Base-by-base conservation (phyloP, 1,140 invertebrate species). In the Hypsibius dujardini region DNA sequence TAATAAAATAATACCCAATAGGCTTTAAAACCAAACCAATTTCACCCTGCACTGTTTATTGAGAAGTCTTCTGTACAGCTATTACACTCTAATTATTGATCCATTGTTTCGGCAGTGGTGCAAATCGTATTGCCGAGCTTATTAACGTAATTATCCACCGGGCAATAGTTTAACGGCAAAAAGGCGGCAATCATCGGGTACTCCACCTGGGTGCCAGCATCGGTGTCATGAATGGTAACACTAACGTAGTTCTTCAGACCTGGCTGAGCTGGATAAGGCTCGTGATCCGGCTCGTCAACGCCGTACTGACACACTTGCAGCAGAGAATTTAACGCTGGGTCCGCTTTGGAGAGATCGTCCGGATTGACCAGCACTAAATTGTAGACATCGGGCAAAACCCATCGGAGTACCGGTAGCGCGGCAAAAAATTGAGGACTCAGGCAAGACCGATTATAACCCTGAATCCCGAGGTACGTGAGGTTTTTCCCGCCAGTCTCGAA, bases 401-500 rank as follows among this genome's bases (percentile, higher is more conserved):
- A 56, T 12, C 50, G 50, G n/a, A 56, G 50, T n/a, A 12, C n/a
- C n/a, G 7, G 7, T n/a, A 56, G n/a, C n/a, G 7, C n/a, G 50
- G 50, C 7, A 56, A 56, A 56, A 7, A 56, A n/a, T 12, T 7
- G 7, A 0, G 50, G 50, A 12, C 50, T 7, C 50, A 56, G 50
- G n/a, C 50, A 56, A 56, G 7, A 12, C 7, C n/a, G 7, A n/a
- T 56, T 56, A n/a, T 56, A 56, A n/a, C 50, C n/a, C 50, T 56
- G 50, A 12, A 56, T 56, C 7, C 50, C 50, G 50, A 56, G n/a
- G n/a, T 56, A 56, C 7, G n/a, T n/a, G 50, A 56, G 50, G 7
- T 56, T n/a, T 56, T 56, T 56, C 50, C 50, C 50, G 7, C 50
- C 50, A n/a, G 7, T n/a, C 50, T 56, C 7, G 0, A 93, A 79